Base-by-base conservation (phyloP, 2,888 invertebrate genomes). In the Napeogenes inachia region DNA sequence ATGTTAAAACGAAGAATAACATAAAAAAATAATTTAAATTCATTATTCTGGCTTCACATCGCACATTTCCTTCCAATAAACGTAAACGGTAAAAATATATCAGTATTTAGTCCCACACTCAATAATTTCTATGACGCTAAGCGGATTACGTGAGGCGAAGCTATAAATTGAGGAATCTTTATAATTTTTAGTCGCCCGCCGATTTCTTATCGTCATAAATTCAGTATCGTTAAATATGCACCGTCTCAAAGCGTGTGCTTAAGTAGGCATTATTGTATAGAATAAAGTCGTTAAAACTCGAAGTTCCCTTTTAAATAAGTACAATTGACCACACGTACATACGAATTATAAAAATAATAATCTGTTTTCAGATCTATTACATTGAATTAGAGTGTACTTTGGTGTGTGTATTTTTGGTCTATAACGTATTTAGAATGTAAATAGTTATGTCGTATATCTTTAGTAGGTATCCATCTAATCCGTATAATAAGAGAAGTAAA, bases 101-200 rank as follows among this genome's bases (percentile, higher is more conserved):
- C 87, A 88, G 89, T 81, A 79, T 90, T 89, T 87, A 85, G 84
- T 79, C 85, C 84, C 84, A 83, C 85, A 84, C 82, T 87, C 87
- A 87, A 86, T 89, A 89, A 88, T 86, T 84, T 82, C 82, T 84
- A 78, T 75, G 85, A 83, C 82, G 77, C 70, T 89, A 90, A 90
- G 86, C 82, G 83, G 89, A 85, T 90, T 89, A 90, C 75, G 64
- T 66, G 56, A 57, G 74, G 70, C 72, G 68, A 70, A 75, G 82
- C 79, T 77, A 88, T 90, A 89, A 90, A 90, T 90, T 84, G 75
- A 82, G 84, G 87, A 88, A 87, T 89, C 88, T 89, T 89, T 89
- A 89, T 85, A 88, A 87, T 89, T 89, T 89, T 87, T 82, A 85
- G 80, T 80, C 77, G 76, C 76, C 76, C 79, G 78, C 76, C 81